These are phyloP conservation scores for Maniola jurtina DNA, from an alignment of 1,140 invertebrate species.

Conservation along the genomic window DNA sequence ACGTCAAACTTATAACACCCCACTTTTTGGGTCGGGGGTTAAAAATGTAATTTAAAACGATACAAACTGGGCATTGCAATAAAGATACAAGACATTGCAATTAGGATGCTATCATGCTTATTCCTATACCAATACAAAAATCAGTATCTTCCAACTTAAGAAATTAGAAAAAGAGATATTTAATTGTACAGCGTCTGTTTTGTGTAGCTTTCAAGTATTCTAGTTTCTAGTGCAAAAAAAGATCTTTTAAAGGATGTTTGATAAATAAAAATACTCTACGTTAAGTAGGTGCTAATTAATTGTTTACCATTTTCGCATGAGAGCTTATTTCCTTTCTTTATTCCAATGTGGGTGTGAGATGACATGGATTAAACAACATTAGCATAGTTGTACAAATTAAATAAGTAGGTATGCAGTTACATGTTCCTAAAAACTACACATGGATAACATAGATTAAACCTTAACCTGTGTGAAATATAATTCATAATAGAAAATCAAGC, in stretches of 20 bases:
- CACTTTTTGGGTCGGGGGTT: too few species aligned
- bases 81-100: too few species aligned
- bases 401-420: background rate
- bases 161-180: background rate
- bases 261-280: slow-evolving; percentile 1
- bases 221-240: background rate
- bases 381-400: background rate
- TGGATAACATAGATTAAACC: background rate
- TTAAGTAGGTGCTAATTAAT: slow-evolving; percentile 5
- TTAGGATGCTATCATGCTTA: too few species aligned
- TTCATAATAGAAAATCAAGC: too few species aligned
- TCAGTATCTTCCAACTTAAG: background rate
- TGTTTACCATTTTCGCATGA: background rate
- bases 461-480: too few species aligned
- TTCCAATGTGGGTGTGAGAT: background rate
- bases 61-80: too few species aligned
- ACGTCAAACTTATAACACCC: too few species aligned
- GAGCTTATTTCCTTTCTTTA: background rate
- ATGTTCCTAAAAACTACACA: background rate
- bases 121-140: too few species aligned
- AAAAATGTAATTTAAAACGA: too few species aligned
- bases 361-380: slow-evolving; percentile 9
- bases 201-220: background rate
- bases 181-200: too few species aligned
- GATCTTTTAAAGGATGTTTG: background rate